Conservation (phyloP, 2,797 vertebrate genomes). For the Orestias chungarensis region DNA sequence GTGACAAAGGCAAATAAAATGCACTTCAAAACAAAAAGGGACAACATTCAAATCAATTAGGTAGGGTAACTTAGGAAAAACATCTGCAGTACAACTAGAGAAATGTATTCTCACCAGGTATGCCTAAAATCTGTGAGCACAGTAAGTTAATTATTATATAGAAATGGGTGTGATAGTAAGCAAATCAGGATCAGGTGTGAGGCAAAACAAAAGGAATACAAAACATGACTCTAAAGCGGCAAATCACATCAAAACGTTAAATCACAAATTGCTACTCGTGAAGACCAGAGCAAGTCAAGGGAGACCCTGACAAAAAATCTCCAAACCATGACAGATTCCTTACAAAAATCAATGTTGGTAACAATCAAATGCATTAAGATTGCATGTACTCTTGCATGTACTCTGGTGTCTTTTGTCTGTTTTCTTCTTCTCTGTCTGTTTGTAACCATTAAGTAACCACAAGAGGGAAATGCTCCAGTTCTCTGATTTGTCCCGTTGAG, state of each 20-base stretch:
- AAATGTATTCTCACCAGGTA: not conserved
- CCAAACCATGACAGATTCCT: not conserved
- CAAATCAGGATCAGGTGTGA: not conserved
- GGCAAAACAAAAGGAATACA: not conserved
- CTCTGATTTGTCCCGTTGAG: conserved; percentile 66
- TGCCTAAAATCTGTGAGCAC: not conserved
- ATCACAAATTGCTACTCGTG: not conserved
- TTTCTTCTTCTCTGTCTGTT: conserved; percentile 24
- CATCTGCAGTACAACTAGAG: not conserved
- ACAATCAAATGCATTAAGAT: conserved; percentile 20
- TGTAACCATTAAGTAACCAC: conserved; percentile 61
- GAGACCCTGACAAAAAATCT: not conserved
- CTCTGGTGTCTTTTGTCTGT: not conserved
- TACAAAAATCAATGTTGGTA: conserved; percentile 21
- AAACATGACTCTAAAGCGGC: not conserved
- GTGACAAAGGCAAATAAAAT: not conserved
- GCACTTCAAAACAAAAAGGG: not conserved
- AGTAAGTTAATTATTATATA: not conserved
- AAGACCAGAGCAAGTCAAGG: not conserved
- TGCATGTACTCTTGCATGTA: conserved; percentile 1
- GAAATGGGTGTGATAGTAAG: not conserved
- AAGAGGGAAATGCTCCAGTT: conserved; percentile 65
- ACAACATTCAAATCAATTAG: not conserved
- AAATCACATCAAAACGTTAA: not conserved
- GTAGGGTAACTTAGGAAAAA: not conserved